phyloP scores from a whole-genome alignment of 2,888 invertebrate genomes.

The Plusia festucae region DNA sequence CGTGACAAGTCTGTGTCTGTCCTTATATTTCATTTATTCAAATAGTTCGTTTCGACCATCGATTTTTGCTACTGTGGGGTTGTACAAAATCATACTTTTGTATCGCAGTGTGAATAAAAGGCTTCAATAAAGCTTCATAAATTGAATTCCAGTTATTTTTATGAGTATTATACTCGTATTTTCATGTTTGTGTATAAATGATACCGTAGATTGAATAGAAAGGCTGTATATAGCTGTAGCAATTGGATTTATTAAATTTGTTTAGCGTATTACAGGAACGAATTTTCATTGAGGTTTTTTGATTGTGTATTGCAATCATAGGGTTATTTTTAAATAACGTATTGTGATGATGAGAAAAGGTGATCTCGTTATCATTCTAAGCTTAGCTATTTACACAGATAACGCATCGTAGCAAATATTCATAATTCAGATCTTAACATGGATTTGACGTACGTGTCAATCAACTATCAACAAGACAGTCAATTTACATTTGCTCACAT shows the following conservation, averaged over 20 bases:
- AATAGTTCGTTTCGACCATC: conserved; percentile 19
- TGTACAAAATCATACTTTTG: conserved; percentile 20
- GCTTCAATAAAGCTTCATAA: conserved; percentile 19
- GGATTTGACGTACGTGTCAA: too few species aligned
- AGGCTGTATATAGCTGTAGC: conserved; percentile 9
- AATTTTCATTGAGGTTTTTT: not conserved
- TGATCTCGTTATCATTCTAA: too few species aligned
- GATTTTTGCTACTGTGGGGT: conserved; percentile 12
- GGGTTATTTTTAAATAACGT: too few species aligned
- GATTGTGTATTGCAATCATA: not conserved
- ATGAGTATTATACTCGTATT: conserved; percentile 17
- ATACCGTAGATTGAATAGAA: conserved; percentile 23
- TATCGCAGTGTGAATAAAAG: conserved; percentile 22
- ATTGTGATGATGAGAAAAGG: too few species aligned
- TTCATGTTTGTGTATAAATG: conserved; percentile 24
- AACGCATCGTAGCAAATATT: too few species aligned
- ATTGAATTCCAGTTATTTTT: conserved; percentile 32
- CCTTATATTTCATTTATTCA: conserved; percentile 26
- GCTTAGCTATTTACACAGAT: too few species aligned
- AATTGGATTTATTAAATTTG: conserved; percentile 18
- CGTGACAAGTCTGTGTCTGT: not conserved
- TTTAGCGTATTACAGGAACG: not conserved
- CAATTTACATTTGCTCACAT: too few species aligned
- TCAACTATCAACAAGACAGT: too few species aligned
- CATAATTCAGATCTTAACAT: too few species aligned